phyloP scores from a whole-genome alignment of 2,888 invertebrate genomes.

The Rugalucina vietnamica region DNA sequence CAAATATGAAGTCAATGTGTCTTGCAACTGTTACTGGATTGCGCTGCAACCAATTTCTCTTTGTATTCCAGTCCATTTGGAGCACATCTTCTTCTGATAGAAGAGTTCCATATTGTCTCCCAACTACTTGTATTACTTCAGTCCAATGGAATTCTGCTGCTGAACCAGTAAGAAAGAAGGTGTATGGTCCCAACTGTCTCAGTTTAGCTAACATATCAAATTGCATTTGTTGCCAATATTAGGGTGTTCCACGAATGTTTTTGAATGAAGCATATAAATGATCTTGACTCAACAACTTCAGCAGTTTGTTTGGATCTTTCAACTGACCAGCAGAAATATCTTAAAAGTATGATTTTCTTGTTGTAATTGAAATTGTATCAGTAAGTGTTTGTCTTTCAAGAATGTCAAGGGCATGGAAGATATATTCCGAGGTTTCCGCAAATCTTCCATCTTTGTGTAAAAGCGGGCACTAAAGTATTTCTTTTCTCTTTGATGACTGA shows the following conservation, averaged over 20 bases:
- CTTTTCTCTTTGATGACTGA: constrained; percentile 4
- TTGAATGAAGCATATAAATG: constrained; percentile 29
- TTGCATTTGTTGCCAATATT: constrained; percentile 53
- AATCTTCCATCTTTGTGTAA: constrained; percentile 30
- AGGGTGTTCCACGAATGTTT: constrained; percentile 37
- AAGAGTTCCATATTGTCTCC: constrained; percentile 30
- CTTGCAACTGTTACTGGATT: constrained; percentile 45
- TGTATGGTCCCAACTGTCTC: constrained; percentile 55
- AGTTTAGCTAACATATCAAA: constrained; percentile 54
- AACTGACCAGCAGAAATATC: constrained; percentile 34
- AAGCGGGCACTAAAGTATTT: constrained; percentile 21
- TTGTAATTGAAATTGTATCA: constrained; percentile 26
- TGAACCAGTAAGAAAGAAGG: constrained; percentile 55
- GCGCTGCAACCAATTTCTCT: constrained; percentile 44
- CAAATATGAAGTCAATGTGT: constrained; percentile 49
- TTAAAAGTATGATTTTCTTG: constrained; percentile 12
- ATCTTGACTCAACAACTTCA: constrained; percentile 11
- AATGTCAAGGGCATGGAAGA: constrained; percentile 29
- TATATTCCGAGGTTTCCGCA: constrained; percentile 36
- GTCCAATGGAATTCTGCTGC: constrained; percentile 58
- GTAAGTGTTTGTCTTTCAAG: constrained; percentile 28
- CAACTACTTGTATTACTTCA: constrained; percentile 48
- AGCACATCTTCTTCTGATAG: constrained; percentile 32
- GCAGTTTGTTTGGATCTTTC: constrained; percentile 25
- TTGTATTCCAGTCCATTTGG: constrained; percentile 43